Evolutionary conservation across 2,888 invertebrate species (phyloP).

Genomic region (Smittia aterrima): DNA sequence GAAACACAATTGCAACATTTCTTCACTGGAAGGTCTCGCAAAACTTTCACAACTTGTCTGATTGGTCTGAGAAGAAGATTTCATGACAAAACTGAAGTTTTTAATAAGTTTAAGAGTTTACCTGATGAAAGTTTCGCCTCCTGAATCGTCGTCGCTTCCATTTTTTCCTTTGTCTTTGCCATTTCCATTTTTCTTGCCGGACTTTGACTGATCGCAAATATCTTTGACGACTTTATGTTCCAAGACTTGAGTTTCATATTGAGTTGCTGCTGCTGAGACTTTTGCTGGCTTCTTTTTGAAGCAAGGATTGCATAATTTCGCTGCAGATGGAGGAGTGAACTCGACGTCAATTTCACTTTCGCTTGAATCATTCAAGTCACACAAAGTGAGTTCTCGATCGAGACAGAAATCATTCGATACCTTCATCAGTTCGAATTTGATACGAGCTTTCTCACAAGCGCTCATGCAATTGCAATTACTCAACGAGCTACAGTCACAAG

Average conservation of each 20-base stretch:
- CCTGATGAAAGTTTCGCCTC: too few relatives aligned
- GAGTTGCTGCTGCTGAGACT: constrained; percentile 19
- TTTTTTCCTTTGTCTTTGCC: too few relatives aligned
- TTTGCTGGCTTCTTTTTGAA: not conserved
- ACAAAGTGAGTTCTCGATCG: not conserved
- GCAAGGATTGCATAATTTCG: not conserved
- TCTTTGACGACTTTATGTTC: not conserved
- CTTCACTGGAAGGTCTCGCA: not conserved
- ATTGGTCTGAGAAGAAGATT: too few relatives aligned
- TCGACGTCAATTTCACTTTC: constrained; percentile 69
- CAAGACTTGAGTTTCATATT: constrained; percentile 10
- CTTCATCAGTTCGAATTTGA: constrained; percentile 56
- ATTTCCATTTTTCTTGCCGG: too few relatives aligned
- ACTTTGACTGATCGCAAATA: too few relatives aligned
- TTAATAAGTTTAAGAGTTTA: not conserved
- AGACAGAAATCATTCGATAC: constrained; percentile 53
- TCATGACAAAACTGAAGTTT: not conserved
- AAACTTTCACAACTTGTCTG: not conserved
- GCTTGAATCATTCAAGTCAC: constrained; percentile 46
- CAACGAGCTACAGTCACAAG: constrained; percentile 56
- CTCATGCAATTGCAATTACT: constrained; percentile 49
- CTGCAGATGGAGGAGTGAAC: constrained; percentile 68
- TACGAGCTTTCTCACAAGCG: constrained; percentile 54
- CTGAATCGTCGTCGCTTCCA: too few relatives aligned
- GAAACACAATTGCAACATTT: not conserved